Evolutionary conservation across 1,140 invertebrate genomes (phyloP).

Genomic region (Neodiprion pinetum): DNA sequence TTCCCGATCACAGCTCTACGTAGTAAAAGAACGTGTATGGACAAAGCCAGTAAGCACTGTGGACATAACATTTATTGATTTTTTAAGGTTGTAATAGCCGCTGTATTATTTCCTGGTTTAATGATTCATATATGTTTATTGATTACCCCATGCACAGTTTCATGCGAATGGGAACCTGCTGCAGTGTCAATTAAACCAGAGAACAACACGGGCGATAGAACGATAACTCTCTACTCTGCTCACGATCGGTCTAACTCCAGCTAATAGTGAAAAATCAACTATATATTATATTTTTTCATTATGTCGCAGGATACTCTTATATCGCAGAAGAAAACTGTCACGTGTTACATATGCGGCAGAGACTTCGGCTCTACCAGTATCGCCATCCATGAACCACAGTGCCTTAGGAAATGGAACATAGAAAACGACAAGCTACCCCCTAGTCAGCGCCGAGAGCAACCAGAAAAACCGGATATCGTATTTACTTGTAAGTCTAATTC

Average conservation of each 20-base stretch:
- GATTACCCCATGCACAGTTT: too few relatives aligned
- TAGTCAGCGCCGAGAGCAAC: slow-evolving; percentile 65
- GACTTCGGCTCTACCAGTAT: slow-evolving; percentile 77
- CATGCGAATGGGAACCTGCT: too few relatives aligned
- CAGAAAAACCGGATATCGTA: slow-evolving; percentile 69
- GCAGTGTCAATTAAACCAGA: too few relatives aligned
- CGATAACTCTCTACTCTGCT: neutral
- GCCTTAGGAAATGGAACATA: slow-evolving; percentile 75
- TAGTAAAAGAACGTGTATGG: too few relatives aligned
- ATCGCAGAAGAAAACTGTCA: slow-evolving; percentile 40
- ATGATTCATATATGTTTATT: too few relatives aligned
- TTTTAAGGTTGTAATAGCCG: too few relatives aligned
- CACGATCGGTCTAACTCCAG: neutral
- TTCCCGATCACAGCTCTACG: too few relatives aligned
- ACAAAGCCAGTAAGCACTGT: too few relatives aligned
- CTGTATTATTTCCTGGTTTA: too few relatives aligned
- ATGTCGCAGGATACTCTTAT: neutral
- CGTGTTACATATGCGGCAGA: slow-evolving; percentile 79
- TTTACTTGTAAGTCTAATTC: slow-evolving; percentile 55
- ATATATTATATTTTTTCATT: neutral
- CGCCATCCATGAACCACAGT: slow-evolving; percentile 79
- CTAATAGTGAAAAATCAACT: neutral
- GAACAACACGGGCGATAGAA: too few relatives aligned
- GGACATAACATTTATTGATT: too few relatives aligned
- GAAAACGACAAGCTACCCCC: slow-evolving; percentile 73